A percentile compares a stretch with the other conserved stretches of the same genome.
These are phyloP conservation scores for Temnothorax nylanderi DNA, from an alignment of 1,140 invertebrate genomes.

Conservation along the genomic window DNA sequence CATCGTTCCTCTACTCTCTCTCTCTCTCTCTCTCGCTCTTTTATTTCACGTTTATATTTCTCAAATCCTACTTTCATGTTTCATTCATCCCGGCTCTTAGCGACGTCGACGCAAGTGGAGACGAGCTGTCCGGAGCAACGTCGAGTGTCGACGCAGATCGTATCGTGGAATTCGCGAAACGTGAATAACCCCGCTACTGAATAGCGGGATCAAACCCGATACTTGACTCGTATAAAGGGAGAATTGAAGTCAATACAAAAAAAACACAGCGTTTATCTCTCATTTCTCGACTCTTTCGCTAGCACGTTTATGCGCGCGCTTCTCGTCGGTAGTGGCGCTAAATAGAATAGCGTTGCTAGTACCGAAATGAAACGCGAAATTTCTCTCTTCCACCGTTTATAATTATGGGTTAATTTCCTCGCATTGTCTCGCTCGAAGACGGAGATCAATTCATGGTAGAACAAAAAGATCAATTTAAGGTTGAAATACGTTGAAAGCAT, in stretches of 20 bases:
- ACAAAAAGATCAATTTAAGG: conserved; percentile 14
- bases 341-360: background rate
- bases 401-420: background rate
- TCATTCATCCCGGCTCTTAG: background rate
- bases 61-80: background rate
- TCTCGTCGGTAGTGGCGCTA: background rate
- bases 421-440: conserved; percentile 2
- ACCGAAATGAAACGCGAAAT: conserved; percentile 4
- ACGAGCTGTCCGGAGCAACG: background rate
- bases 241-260: conserved; percentile 31
- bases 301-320: background rate
- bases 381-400: conserved; percentile 5
- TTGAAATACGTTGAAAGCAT: conserved; percentile 14
- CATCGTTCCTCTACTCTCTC: background rate
- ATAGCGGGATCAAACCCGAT: conserved; percentile 22
- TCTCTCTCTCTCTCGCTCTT: background rate
- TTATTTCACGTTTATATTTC: background rate
- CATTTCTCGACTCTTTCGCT: conserved; percentile 25
- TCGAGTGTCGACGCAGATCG: conserved; percentile 28
- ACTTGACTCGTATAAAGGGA: conserved; percentile 34
- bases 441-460: background rate
- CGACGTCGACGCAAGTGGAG: background rate
- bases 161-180: conserved; percentile 32
- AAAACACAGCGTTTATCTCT: background rate
- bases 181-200: conserved; percentile 15